Evolutionary conservation across 2,888 invertebrate genomes (phyloP), one percentile per base, ranked within the genome.

Genomic region (Synanthedon vespiformis): DNA sequence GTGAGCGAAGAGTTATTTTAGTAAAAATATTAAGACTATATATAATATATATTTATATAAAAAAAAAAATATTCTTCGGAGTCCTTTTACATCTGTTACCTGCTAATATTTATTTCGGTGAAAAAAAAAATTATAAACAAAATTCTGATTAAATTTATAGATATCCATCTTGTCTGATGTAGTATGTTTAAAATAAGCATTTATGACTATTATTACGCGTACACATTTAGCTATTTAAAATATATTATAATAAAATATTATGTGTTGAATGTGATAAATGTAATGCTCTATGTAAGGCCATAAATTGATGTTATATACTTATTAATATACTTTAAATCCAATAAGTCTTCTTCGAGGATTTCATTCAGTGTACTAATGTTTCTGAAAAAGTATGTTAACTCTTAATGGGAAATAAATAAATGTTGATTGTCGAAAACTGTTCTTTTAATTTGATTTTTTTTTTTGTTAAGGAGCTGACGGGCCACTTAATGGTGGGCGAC

Each of bases 321-420:
- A 22, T 5, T 22, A 22, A 1, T 0, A 4, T 22, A 5, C 3
- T 44, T 34, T 8, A 34, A 34, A 34, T 34, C 34, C 34, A 34
- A 34, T 8, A 34, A 34, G 34, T 34, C 34, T 10, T 34, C 34
- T 34, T 34, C 34, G 34, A 34, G 34, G 34, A 34, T 34, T 34
- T 34, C 14, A n/a, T 11, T 44, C 11, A 6, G 13, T 44, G 11
- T 44, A 44, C 44, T 44, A 44, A 44, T 44, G 34, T 44, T 13
- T 13, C 44, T 44, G 44, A 14, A 44, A 13, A 44, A 13, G 11
- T 44, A 44, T 57, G 57, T 69, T 70, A 74, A 74, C 74, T 69
- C 68, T 73, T 68, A 57, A 73, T 74, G 73, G 74, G 74, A 64
- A 61, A 56, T 55, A 72, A 80, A 77, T 80, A 77, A 74, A 81